These are phyloP conservation scores for Allolobophora icterica DNA, from an alignment of 2,888 invertebrate species.

Conservation along the genomic window DNA sequence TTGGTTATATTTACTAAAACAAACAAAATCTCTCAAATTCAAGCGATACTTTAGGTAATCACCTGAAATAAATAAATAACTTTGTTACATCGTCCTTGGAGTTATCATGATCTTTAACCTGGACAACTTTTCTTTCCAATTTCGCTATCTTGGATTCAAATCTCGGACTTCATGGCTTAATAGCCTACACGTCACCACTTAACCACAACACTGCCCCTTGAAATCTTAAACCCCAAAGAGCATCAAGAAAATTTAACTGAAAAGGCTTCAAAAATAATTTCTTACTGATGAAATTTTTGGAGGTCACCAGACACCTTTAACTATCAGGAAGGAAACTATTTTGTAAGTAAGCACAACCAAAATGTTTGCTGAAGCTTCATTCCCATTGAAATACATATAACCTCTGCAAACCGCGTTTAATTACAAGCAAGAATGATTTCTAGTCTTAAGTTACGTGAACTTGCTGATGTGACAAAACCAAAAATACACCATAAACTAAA, in stretches of 20 bases:
- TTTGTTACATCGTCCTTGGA: not conserved
- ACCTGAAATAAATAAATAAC: too few relatives aligned
- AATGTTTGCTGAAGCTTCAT: not conserved
- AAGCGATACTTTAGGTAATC: not conserved
- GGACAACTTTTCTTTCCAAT: not conserved
- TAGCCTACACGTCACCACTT: not conserved
- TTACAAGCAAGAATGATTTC: not conserved
- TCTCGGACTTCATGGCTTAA: not conserved
- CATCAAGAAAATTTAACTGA: not conserved
- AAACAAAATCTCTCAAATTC: not conserved
- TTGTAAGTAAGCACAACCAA: not conserved
- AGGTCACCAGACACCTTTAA: not conserved
- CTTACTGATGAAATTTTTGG: not conserved
- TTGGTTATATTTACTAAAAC: not conserved
- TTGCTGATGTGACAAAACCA: not conserved
- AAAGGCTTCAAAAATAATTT: not conserved
- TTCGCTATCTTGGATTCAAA: not conserved
- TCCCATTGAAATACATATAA: not conserved
- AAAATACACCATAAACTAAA: not conserved
- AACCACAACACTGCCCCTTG: not conserved
- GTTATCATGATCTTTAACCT: not conserved
- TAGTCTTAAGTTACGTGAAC: not conserved
- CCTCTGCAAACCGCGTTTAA: not conserved
- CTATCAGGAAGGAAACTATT: not conserved
- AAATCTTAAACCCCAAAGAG: not conserved